These are phyloP conservation scores for Tangara arthus DNA, from an alignment of 2,797 vertebrate genomes.

Conservation along the genomic window DNA sequence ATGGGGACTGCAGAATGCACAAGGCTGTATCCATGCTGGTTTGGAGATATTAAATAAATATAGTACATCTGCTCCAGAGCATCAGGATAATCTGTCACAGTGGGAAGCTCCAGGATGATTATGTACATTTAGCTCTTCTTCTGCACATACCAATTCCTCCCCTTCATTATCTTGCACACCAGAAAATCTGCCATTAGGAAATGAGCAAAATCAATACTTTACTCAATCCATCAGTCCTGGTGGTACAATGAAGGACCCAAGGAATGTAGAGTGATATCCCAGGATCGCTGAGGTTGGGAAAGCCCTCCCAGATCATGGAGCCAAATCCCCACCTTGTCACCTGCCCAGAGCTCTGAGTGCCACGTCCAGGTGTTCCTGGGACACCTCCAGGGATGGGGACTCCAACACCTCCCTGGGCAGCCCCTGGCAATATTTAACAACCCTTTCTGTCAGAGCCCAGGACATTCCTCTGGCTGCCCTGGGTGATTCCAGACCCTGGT, in stretches of 20 bases:
- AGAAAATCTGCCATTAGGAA: slow-evolving; percentile 17
- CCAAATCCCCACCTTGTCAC: neutral
- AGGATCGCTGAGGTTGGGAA: neutral
- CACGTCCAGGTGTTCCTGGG: fast-evolving
- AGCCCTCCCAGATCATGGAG: fast-evolving
- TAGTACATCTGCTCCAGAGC: slow-evolving; percentile 62
- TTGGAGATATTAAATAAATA: slow-evolving; percentile 71
- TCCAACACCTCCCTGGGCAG: neutral
- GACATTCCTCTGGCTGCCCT: neutral
- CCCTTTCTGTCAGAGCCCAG: neutral
- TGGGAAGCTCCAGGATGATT: slow-evolving; percentile 56
- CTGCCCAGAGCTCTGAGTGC: neutral
- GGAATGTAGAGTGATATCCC: neutral
- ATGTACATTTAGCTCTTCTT: slow-evolving; percentile 43
- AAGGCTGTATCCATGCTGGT: slow-evolving; percentile 54
- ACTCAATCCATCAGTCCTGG: neutral
- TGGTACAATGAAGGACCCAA: neutral
- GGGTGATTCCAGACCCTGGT: neutral
- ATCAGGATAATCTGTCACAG: slow-evolving; percentile 57
- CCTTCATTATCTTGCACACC: slow-evolving; percentile 42
- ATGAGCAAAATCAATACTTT: neutral
- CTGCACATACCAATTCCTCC: slow-evolving; percentile 12
- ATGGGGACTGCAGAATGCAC: neutral
- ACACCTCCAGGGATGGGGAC: neutral
- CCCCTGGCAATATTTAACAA: neutral